phyloP scores from a whole-genome alignment of 2,888 invertebrate genomes.

The Calliopum simillimum region DNA sequence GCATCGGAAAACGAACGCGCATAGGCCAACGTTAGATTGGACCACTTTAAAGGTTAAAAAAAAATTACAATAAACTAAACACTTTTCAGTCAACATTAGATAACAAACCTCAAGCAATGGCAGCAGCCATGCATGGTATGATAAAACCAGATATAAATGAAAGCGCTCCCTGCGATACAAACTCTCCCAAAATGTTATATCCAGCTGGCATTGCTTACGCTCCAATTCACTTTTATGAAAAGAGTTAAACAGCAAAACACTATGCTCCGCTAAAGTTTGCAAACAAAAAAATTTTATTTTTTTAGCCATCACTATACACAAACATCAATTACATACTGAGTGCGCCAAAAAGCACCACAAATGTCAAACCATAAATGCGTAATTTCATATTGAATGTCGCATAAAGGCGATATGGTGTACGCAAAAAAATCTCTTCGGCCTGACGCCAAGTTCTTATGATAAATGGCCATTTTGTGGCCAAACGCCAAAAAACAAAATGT shows the following conservation, averaged over 20 bases:
- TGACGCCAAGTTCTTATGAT: constrained; percentile 59
- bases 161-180: constrained; percentile 59
- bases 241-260: constrained; percentile 53
- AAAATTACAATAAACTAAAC: constrained; percentile 7
- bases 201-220: constrained; percentile 57
- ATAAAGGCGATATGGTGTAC: constrained; percentile 59
- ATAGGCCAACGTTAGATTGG: constrained; percentile 70
- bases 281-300: background rate
- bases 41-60: constrained; percentile 52
- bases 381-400: constrained; percentile 56
- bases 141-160: constrained; percentile 55
- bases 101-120: constrained; percentile 58
- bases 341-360: constrained; percentile 54
- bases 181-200: constrained; percentile 55
- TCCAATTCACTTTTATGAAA: constrained; percentile 56
- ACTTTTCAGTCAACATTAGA: background rate
- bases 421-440: constrained; percentile 61
- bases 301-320: background rate
- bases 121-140: constrained; percentile 54
- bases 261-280: constrained; percentile 57
- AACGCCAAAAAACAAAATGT: constrained; percentile 60
- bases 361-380: constrained; percentile 54
- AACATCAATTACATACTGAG: constrained; percentile 49
- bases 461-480: constrained; percentile 62
- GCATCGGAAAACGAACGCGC: constrained; percentile 80